Base-by-base conservation (phyloP, 2,797 vertebrate genomes). In the Gymnoscopelus microlampas region DNA sequence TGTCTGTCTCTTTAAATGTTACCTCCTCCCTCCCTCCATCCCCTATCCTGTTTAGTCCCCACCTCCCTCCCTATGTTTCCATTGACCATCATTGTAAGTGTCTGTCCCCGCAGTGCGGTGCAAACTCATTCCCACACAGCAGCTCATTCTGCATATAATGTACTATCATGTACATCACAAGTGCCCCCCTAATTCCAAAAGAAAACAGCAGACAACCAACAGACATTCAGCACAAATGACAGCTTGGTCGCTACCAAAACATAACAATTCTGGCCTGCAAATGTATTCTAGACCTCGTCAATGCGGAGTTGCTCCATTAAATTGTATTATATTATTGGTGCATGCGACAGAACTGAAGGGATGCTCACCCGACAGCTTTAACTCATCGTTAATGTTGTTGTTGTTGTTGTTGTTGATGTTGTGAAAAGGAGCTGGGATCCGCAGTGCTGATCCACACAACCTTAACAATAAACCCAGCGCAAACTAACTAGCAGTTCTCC, bases 401-500 rank as follows among this genome's bases (percentile, higher is more conserved):
- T 44, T 44, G 35, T 44, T 44, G 39, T 2, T 72, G 72, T 54
- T 85, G 77, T 84, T 86, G 64, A 76, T 90, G 61, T 85, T 82
- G 9, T 75, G 74, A 85, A 77, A 85, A 70, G 66, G 79, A 77
- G 73, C 55, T 66, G 80, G 86, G 77, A 75, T 85, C 95, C 90
- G 93, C 93, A 93, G 94, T 95, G 94, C 92, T 93, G 92, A 95
- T 95, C 95, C 94, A 96, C 92, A 95, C 96, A 96, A 96, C 94
- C 96, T 97, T 97, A 95, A 96, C 95, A 91, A 95, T 91, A 94
- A 94, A 92, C 90, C 92, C 91, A 79, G 93, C 93, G 63, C 95
- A 96, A 90, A 96, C 95, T 95, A 96, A 96, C 95, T 55, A 92
- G 85, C 91, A 94, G 91, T 91, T 86, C 90, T 89, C 91, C 90